phyloP scores from a whole-genome alignment of 1,140 invertebrate genomes.

The Plutomurus gul region DNA sequence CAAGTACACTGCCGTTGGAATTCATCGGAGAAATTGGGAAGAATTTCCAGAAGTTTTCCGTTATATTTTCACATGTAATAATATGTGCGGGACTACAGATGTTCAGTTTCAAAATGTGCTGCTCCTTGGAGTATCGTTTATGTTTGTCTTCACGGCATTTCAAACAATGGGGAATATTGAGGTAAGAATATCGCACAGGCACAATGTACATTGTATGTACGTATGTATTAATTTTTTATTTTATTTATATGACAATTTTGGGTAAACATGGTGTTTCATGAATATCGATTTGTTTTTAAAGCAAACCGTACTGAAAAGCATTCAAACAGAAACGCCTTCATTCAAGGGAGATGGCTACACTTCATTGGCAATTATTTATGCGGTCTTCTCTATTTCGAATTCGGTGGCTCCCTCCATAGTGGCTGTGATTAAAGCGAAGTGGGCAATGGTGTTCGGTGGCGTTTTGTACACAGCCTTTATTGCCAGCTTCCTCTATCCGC shows the following conservation, averaged over 20 bases:
- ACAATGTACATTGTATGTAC: too few species aligned
- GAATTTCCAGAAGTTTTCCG: not conserved
- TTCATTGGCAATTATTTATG: slow-evolving; percentile 88
- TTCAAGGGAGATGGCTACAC: slow-evolving; percentile 86
- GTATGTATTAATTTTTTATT: not conserved
- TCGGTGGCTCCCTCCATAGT: slow-evolving; percentile 92
- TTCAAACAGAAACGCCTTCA: slow-evolving; percentile 70
- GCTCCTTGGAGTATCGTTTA: slow-evolving; percentile 49
- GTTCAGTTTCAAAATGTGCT: slow-evolving; percentile 46
- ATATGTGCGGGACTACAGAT: slow-evolving; percentile 29
- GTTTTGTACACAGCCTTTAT: slow-evolving; percentile 64
- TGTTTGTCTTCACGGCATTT: slow-evolving; percentile 53
- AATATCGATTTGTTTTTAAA: slow-evolving; percentile 61
- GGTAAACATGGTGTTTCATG: not conserved
- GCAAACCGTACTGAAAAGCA: slow-evolving; percentile 88
- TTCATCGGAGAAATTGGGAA: not conserved
- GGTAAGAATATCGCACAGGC: too few species aligned
- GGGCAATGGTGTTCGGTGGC: slow-evolving; percentile 82
- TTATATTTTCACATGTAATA: not conserved
- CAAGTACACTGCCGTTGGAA: not conserved
- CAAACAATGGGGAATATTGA: slow-evolving; percentile 49
- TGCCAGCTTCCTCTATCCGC: slow-evolving; percentile 75
- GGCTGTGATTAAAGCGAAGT: slow-evolving; percentile 76
- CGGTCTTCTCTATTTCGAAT: slow-evolving; percentile 86
- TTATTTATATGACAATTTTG: not conserved